A percentile compares a stretch with the other conserved stretches of the same genome.
phyloP scores from a whole-genome alignment of 2,888 invertebrate species.

The Zeuzera pyrina region DNA sequence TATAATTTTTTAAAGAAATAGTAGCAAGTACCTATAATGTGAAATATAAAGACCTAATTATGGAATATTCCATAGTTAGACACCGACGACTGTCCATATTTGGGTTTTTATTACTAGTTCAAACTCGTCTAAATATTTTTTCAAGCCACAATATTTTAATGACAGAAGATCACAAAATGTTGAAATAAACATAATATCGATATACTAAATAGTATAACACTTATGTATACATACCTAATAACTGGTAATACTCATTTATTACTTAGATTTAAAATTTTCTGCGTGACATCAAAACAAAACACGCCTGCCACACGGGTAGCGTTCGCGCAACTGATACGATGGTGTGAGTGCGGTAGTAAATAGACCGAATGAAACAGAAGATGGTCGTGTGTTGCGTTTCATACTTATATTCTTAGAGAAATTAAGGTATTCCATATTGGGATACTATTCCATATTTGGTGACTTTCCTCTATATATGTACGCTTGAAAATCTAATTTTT shows the following conservation, averaged over 20 bases:
- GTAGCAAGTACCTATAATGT: constrained; percentile 1
- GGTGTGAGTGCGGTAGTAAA: constrained; percentile 9
- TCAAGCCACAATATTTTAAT: constrained; percentile 6
- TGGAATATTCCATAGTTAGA: constrained; percentile 4
- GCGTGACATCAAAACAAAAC: too few relatives aligned
- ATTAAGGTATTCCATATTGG: constrained; percentile 9
- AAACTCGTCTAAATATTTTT: constrained; percentile 4
- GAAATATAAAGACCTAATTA: constrained; percentile 4
- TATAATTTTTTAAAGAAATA: constrained; percentile 1
- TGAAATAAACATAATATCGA: constrained; percentile 4
- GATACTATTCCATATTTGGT: constrained; percentile 1
- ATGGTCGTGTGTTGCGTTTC: constrained; percentile 10
- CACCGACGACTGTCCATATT: constrained; percentile 4
- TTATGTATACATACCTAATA: constrained; percentile 10
- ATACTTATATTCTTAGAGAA: constrained; percentile 9
- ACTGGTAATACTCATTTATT: too few relatives aligned
- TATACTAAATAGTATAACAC: constrained; percentile 5
- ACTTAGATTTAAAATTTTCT: too few relatives aligned
- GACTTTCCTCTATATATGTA: constrained; percentile 4
- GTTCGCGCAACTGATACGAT: constrained; percentile 12
- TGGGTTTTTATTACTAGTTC: constrained; percentile 3
- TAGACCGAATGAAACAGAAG: constrained; percentile 12
- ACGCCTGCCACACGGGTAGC: constrained; percentile 9
- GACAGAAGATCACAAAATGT: constrained; percentile 6
- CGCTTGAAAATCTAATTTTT: too few relatives aligned